These are phyloP conservation scores for Mastigias papua DNA, from an alignment of 30 jellyfish, hydroid and myxozoan species.

Conservation along the genomic window DNA sequence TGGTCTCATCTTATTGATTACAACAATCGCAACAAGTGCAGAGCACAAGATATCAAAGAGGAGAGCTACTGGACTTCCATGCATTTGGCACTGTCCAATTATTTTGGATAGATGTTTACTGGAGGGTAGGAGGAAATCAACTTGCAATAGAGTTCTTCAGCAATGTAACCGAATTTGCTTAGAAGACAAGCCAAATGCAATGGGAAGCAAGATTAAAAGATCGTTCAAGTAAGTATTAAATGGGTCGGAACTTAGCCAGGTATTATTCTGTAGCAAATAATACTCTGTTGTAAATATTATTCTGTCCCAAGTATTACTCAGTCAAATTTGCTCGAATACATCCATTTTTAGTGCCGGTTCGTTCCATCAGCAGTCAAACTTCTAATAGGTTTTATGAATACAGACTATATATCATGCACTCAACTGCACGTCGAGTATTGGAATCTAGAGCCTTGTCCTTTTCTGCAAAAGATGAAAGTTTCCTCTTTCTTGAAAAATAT, in stretches of 20 bases:
- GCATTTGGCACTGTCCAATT: not conserved
- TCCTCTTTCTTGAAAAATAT: too few relatives aligned
- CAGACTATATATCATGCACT: too few relatives aligned
- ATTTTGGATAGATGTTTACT: not conserved
- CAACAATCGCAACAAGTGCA: not conserved
- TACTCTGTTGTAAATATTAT: too few relatives aligned
- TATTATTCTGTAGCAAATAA: not conserved
- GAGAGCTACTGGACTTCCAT: not conserved
- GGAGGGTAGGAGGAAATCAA: not conserved
- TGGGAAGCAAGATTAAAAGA: not conserved
- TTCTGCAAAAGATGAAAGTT: too few relatives aligned
- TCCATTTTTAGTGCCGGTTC: too few relatives aligned
- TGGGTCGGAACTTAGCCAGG: not conserved
- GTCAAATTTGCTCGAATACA: too few relatives aligned
- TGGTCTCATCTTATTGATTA: not conserved
- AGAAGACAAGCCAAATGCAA: not conserved
- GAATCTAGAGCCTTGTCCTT: too few relatives aligned
- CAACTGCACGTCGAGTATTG: too few relatives aligned
- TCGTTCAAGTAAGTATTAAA: not conserved
- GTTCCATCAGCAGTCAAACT: too few relatives aligned
- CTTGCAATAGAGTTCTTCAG: not conserved
- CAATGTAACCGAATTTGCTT: not conserved
- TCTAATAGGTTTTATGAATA: too few relatives aligned
- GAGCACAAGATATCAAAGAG: not conserved
- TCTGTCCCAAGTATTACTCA: too few relatives aligned